Base-by-base conservation (phyloP, 35 echinoderm and acorn worm species). In the Anneissia japonica region DNA sequence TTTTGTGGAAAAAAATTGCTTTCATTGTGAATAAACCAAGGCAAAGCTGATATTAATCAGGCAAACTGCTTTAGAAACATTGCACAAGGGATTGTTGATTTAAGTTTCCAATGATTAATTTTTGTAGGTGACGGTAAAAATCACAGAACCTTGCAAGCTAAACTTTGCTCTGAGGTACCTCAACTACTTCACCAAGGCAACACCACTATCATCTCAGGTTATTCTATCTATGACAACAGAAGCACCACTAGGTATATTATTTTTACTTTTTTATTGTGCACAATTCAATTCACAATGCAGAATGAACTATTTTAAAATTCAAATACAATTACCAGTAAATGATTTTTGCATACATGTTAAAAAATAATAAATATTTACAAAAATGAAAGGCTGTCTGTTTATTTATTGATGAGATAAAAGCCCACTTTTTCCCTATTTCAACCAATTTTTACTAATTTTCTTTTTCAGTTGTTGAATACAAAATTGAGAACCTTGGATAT, bases 401-500 rank as follows among this genome's bases (percentile, higher is more conserved):
- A 29, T 4, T 0, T 21, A 32, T 75, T 29, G 34, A 34, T 77
- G 4, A 16, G 0, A 79, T 21, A 37, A 16, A 0, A 28, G 46
- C 23, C 3, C 74, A 7, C 3, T 73, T 2, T 31, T 0, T 35
- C 0, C n/a, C 32, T 13, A 3, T 73, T 36, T 30, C 19, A 34
- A 16, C 21, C 21, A 85, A 76, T 34, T 86, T 29, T 36, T 3
- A 77, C 21, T n/a, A 10, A 30, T 88, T 78, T 91, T 35, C 32
- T 26, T 85, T 35, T 76, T 21, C 83, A 94, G 96, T 99, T 90
- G 96, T 99, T 1, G 89, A 91, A 83, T 99, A 99, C 83, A 87
- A 91, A 74, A 94, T 99, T 39, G 90, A 83, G 79, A 84, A 94
- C 77, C 28, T 75, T 0, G 92, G 96, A 26, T 76, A 91, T 79